Evolutionary conservation across 1,140 invertebrate species (phyloP), one percentile per base, ranked within the genome.

Genomic region (Bombus pascuorum): DNA sequence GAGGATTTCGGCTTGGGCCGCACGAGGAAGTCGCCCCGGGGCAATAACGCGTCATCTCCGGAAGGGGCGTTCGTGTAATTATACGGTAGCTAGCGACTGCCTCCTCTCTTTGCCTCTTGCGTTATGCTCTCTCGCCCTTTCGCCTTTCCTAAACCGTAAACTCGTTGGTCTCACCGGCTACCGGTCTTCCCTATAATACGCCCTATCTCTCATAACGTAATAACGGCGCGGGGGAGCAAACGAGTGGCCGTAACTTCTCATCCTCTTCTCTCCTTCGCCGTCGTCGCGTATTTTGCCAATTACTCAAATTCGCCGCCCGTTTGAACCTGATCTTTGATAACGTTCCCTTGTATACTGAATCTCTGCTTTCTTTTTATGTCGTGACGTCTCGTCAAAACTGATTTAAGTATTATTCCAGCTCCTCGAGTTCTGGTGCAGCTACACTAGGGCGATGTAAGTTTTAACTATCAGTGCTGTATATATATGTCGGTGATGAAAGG

Each of bases 101-200:
- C 90, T 93, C 83, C 89, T 88, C 89, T 90, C 90, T 92, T 90
- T 87, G 86, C 87, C 85, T 90, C 59, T n/a, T n/a, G 59, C 59
- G 59, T 70, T 12, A 39, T 72, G 39, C 85, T 42, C 72, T 65
- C 83, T 87, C 76, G 78, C 76, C 34, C 86, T 87, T 83, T 91
- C 87, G 76, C 66, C 88, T 91, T 70, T 88, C 85, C 87, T 91
- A 91, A 94, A 93, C 91, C 92, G 93, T 95, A 95, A 95, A 95
- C 91, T 94, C 92, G 91, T 89, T 91, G 88, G 89, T 91, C 88
- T 89, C 79, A 85, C 72, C 83, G 81, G 93, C 94, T 95, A 95
- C 94, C 89, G 94, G 94, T 95, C 93, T 95, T 95, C 91, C 93
- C 89, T 94, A 94, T 95, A 94, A 95, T 95, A 85, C 91, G 86